Base-by-base conservation (phyloP, 2,888 invertebrate species). In the Matsumyia berberina region DNA sequence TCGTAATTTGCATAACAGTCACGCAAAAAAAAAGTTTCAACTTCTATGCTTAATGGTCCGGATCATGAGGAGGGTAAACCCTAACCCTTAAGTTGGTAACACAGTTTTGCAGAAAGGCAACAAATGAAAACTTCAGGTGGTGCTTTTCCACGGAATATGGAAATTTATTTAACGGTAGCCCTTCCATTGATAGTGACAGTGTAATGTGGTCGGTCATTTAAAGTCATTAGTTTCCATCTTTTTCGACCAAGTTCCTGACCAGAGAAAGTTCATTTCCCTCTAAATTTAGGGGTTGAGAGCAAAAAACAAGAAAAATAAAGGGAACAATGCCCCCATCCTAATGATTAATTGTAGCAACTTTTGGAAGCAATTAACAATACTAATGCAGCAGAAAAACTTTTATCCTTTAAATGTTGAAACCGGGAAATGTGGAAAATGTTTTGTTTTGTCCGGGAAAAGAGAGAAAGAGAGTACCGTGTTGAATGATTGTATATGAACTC, bases 351-450 rank as follows among this genome's bases (percentile, higher is more conserved):
- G 53, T 55, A 55, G 44, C 74, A 80, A 67, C 67, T 81, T 76
- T 69, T 39, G 69, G 29, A 46, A 81, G 57, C 76, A 69, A 81
- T 81, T 81, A 81, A 76, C 81, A 76, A 35, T 70, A 76, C 81
- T 64, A 49, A 69, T 81, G 76, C 69, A 76, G 76, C 69, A 76
- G 62, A 69, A 76, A 81, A 81, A 72, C 49, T 69, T 81, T 57
- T 55, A 17, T 39, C 55, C 69, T 64, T 70, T 64, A 64, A n/a
- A 62, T 39, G 55, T 33, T 24, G 42, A 58, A n/a, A n/a, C n/a
- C n/a, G n/a, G n/a, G n/a, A n/a, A 77, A 53, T 79, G 53, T 72
- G 44, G 74, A 80, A 55, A 53, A 55, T n/a, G n/a, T 74, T 42
- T 69, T 12, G 11, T 69, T 81, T 81, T 64, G 17, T 37, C 35